A percentile compares a stretch with the other conserved stretches of the same genome.
Evolutionary conservation across 1,140 invertebrate genomes (phyloP).

Genomic region (Drosophila saltans): DNA sequence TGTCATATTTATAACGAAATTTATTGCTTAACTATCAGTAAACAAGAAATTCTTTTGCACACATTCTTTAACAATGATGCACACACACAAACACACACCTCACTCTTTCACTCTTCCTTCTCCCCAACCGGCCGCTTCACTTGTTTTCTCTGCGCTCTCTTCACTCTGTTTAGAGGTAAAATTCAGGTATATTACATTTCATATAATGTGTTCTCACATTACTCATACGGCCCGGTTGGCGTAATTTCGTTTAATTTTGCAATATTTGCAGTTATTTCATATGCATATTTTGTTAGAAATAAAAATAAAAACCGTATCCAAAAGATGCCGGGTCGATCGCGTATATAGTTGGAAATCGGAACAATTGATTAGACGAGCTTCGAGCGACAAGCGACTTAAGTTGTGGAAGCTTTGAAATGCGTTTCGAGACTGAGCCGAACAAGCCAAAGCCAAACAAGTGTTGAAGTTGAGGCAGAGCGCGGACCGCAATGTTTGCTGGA

Average conservation of each 20-base stretch:
- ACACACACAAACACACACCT: slow-evolving; percentile 4
- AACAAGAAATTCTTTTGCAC: slow-evolving; percentile 33
- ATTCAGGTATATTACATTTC: slow-evolving; percentile 30
- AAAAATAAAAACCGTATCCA: slow-evolving; percentile 65
- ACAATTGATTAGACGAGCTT: slow-evolving; percentile 13
- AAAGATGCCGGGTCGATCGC: slow-evolving; percentile 46
- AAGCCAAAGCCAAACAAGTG: slow-evolving; percentile 69
- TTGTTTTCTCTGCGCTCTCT: background rate
- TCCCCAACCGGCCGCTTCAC: background rate
- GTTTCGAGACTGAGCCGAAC: slow-evolving; percentile 60
- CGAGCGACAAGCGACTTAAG: slow-evolving; percentile 38
- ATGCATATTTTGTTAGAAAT: slow-evolving; percentile 42
- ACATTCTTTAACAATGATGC: slow-evolving; percentile 46
- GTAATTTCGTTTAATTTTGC: slow-evolving; percentile 41
- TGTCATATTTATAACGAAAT: slow-evolving; percentile 3
- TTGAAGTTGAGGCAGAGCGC: slow-evolving; percentile 26
- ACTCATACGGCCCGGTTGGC: slow-evolving; percentile 48
- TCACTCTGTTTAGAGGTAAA: slow-evolving; percentile 7
- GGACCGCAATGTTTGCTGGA: slow-evolving; percentile 34
- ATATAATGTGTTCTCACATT: slow-evolving; percentile 40
- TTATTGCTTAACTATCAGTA: slow-evolving; percentile 19
- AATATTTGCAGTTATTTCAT: slow-evolving; percentile 26
- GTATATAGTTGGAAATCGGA: background rate
- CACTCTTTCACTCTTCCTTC: background rate
- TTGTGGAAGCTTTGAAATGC: slow-evolving; percentile 64